Evolutionary conservation across 2,888 invertebrate genomes (phyloP), one percentile per base, ranked within the genome.

Genomic region (Dascillus cervinus): DNA sequence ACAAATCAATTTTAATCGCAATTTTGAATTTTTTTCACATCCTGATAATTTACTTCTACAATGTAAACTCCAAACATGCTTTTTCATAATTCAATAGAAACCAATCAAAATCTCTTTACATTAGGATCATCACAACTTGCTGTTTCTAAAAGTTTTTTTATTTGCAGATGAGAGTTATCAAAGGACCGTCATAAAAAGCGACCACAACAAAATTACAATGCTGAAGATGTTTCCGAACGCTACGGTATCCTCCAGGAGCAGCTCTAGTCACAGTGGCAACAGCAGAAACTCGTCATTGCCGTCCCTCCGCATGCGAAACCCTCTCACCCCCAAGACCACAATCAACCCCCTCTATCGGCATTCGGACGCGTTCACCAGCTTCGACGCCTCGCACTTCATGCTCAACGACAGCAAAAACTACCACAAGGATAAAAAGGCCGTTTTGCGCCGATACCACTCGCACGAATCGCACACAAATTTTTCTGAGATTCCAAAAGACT

Each of bases 401-500:
- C 56, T 57, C 34, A 53, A 56, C 29, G 52, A 52, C 15, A 40
- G 17, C 11, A 40, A 40, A 26, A 29, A 37, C 13, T 19, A 27
- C 12, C 31, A 27, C 22, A 32, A 69, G 34, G 69, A 69, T 40
- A 72, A 72, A 38, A 52, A 69, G 14, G 60, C 72, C 22, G 60
- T 55, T 13, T 43, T 62, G 29, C 44, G 61, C 20, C 44, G 62
- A 17, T 63, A 60, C 43, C 58, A 61, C 32, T 63, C 72, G 9
- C 72, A 73, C 37, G 62, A 63, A 32, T 58, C 60, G 13, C 3
- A 55, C 65, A 42, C 52, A 65, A 33, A 70, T 64, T 69, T 70
- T 23, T 47, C 47, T 37, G 71, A 70, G 22, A 41, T 47, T 22
- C 47, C 49, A 53, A 65, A 66, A 54, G 63, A 70, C 62, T 63